Conservation (phyloP, 1,140 invertebrate genomes). For the Trinorchestia longiramus region DNA sequence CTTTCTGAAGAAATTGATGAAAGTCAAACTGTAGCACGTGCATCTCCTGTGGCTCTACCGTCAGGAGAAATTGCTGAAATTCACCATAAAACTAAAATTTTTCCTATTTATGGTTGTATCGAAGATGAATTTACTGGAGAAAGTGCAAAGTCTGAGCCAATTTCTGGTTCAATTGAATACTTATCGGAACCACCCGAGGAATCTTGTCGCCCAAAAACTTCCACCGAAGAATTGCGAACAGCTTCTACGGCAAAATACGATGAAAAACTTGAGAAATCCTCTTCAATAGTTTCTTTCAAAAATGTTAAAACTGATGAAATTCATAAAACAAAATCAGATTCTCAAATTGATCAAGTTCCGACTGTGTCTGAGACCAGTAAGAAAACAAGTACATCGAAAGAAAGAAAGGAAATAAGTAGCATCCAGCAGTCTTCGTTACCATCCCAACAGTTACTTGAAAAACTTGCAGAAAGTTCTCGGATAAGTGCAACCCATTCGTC, state of each 20-base stretch:
- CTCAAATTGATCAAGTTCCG: too few species aligned
- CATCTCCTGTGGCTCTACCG: background rate
- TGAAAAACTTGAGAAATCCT: too few species aligned
- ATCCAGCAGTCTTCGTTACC: background rate
- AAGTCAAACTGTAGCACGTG: background rate
- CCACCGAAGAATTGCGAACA: too few species aligned
- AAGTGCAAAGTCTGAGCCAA: background rate
- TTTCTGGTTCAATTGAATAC: background rate
- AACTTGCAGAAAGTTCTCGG: background rate
- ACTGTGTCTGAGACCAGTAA: too few species aligned
- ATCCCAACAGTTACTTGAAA: slow-evolving; percentile 11
- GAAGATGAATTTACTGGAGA: background rate
- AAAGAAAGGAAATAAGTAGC: too few species aligned
- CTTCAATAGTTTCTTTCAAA: too few species aligned
- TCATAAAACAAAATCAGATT: too few species aligned
- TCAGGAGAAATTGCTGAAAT: background rate
- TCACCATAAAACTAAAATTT: background rate
- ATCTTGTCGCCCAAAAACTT: too few species aligned
- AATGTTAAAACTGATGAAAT: too few species aligned
- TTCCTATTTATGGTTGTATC: background rate
- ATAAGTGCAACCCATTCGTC: background rate
- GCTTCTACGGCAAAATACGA: too few species aligned
- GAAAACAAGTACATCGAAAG: too few species aligned
- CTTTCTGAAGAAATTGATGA: background rate
- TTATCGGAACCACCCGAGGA: background rate